These are phyloP conservation scores for Drosophila yakuba DNA, from an alignment of 1,140 invertebrate genomes.

Conservation along the genomic window DNA sequence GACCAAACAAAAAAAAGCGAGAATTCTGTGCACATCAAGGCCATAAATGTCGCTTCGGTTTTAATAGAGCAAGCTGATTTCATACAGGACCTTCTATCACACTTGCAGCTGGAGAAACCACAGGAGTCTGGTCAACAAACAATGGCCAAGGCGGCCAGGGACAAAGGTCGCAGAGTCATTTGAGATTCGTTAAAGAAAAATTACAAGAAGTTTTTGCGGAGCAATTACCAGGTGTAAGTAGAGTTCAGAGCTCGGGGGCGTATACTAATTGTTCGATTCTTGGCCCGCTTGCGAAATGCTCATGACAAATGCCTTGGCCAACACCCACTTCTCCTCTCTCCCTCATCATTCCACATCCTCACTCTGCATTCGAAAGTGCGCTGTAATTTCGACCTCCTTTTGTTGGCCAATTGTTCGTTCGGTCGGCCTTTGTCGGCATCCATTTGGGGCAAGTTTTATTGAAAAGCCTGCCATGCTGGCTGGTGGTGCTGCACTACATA, in stretches of 20 bases:
- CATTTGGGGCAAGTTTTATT: conserved; percentile 65
- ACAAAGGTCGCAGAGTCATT: conserved; percentile 69
- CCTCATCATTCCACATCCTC: not conserved
- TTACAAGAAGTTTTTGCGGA: conserved; percentile 76
- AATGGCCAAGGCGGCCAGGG: conserved; percentile 29
- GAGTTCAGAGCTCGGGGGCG: conserved; percentile 54
- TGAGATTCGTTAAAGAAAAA: conserved; percentile 78
- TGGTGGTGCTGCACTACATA: not conserved
- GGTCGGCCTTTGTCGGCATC: conserved; percentile 59
- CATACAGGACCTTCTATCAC: conserved; percentile 15
- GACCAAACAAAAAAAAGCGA: conserved; percentile 31
- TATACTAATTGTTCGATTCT: conserved; percentile 73
- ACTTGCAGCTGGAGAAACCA: conserved; percentile 42
- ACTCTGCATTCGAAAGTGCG: conserved; percentile 36
- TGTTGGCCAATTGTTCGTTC: conserved; percentile 66
- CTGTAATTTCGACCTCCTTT: conserved; percentile 72
- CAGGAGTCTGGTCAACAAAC: conserved; percentile 48
- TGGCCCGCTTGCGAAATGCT: conserved; percentile 58
- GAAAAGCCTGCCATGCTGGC: conserved; percentile 52
- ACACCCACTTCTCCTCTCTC: conserved; percentile 9
- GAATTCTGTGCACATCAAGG: conserved; percentile 47
- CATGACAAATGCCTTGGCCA: conserved; percentile 62
- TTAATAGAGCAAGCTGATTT: conserved; percentile 50
- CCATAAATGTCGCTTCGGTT: conserved; percentile 66
- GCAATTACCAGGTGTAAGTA: conserved; percentile 81